Conservation (phyloP, 2,113 vertebrate genomes). For the Rhinopithecus roxellana region DNA sequence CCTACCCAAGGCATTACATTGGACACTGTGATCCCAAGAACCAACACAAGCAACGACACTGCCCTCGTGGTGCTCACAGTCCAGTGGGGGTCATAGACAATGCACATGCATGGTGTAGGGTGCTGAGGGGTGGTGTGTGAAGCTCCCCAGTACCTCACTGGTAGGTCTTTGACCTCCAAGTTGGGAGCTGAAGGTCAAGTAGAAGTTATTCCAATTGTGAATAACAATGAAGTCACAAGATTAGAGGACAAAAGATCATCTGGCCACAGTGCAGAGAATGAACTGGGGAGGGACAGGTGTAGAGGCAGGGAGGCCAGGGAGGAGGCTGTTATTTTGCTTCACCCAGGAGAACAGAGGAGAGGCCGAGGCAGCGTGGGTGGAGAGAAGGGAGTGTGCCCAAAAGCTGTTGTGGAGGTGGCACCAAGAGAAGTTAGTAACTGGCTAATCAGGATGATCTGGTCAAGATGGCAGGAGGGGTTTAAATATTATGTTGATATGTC, state of each 20-base stretch:
- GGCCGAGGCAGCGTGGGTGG: background rate
- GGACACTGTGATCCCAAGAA: background rate
- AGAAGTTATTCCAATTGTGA: background rate
- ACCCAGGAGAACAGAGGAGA: background rate
- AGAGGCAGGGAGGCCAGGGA: background rate
- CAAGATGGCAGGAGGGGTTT: background rate
- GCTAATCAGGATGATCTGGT: background rate
- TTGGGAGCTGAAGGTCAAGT: background rate
- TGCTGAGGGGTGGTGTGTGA: background rate
- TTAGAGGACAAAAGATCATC: background rate
- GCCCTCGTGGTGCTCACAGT: background rate
- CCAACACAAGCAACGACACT: fast-evolving
- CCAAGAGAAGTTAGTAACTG: background rate
- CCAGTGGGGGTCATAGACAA: background rate
- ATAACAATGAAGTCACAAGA: background rate
- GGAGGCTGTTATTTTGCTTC: background rate
- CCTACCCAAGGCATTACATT: no score
- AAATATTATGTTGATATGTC: background rate
- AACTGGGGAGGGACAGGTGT: fast-evolving
- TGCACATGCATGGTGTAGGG: no score
- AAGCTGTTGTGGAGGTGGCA: background rate
- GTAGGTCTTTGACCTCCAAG: background rate
- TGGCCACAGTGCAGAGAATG: background rate
- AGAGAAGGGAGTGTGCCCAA: background rate
- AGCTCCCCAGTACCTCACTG: background rate